Evolutionary conservation across 2,888 invertebrate species (phyloP).

Genomic region (Protophormia terraenovae): DNA sequence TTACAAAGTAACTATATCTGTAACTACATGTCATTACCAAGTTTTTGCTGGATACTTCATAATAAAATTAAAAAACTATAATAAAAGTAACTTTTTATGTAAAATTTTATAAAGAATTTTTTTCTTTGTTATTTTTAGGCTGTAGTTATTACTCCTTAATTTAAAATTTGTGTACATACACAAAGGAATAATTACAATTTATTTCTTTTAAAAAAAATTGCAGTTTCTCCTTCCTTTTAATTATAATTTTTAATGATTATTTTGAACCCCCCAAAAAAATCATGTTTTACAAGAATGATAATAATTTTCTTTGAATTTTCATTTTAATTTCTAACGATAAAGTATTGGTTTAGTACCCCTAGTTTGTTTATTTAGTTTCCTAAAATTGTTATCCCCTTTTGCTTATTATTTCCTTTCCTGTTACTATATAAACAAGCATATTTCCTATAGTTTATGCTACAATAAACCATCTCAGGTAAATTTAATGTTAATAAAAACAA

Average conservation of each 20-base stretch:
- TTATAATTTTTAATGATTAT: neutral
- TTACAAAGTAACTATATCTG: too few relatives aligned
- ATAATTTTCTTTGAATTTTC: neutral
- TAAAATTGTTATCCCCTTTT: neutral
- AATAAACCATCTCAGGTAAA: neutral
- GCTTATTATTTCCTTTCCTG: neutral
- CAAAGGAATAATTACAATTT: too few relatives aligned
- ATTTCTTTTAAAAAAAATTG: too few relatives aligned
- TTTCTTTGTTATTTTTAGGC: too few relatives aligned
- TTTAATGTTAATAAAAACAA: slow-evolving; percentile 2
- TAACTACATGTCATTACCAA: too few relatives aligned
- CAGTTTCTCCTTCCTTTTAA: neutral
- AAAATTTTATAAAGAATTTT: too few relatives aligned
- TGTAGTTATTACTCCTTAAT: too few relatives aligned
- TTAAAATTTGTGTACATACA: too few relatives aligned
- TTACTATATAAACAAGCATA: neutral
- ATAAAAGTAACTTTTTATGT: too few relatives aligned
- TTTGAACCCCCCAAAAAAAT: neutral
- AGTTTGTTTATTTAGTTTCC: neutral
- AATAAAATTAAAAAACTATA: too few relatives aligned
- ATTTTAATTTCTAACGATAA: neutral
- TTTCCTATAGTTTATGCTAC: neutral
- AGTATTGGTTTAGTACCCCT: neutral
- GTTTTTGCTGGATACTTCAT: too few relatives aligned
- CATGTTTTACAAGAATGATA: neutral